Base-by-base conservation (phyloP, 2,888 invertebrate genomes). In the Beris morrisii region DNA sequence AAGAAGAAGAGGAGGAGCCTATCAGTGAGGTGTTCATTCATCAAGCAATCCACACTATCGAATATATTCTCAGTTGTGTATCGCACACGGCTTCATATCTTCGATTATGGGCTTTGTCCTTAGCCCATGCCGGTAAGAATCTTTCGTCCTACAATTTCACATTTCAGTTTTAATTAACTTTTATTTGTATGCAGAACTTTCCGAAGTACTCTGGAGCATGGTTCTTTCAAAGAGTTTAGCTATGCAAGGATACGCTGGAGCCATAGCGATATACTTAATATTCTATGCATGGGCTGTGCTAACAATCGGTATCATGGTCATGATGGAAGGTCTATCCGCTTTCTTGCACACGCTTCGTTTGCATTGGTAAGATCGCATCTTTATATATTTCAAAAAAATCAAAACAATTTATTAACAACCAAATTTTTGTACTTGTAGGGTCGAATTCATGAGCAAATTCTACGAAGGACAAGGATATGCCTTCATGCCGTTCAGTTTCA, bases 261-360 rank as follows among this genome's bases (percentile, higher is more conserved):
- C 88, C 55, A 83, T 93, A 64, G 82, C 89, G 68, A 81, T 97
- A 58, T 95, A 89, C 83, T 80, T 89, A 22, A 85, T 95, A 48
- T 99, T 99, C 83, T 89, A 87, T 66, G 88, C 90, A 76, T 99
- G 98, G 95, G 89, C 93, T 58, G 83, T 86, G 38, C 87, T 98
- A 71, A 98, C 99, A 0, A 84, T 99, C 53, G 92, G 92, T 74
- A 97, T 99, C 79, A 87, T 99, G 69, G 93, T 99, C 71, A 86
- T 98, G 76, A 99, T 99, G 95, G 99, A 99, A 84, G 99, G 99
- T 4, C 86, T 99, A 12, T 98, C 97, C 11, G 99, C 99, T 50
- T 99, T 99, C 85, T 84, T 99, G 73, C 99, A 99, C 80, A 97
- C 98, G 0, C 86, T 99, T 73, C 94, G 99, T 85, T 86, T 97